Percentiles rank a stretch among this genome's conserved stretches.
Conservation (phyloP, 2,113 vertebrate genomes). For the Mastomys coucha region DNA sequence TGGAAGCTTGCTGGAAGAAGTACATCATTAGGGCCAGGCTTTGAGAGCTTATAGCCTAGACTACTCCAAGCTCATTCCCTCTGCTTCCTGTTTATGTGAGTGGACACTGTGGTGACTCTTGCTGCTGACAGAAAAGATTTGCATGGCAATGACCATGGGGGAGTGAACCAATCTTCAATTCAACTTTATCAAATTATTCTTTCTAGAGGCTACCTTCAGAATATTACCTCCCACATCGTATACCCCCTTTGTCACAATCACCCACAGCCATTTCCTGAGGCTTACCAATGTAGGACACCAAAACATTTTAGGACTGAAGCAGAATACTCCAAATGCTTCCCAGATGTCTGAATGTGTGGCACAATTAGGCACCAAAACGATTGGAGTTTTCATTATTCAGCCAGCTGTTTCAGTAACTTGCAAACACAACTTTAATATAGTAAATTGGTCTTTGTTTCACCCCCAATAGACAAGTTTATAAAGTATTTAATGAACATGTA, state of each 20-base stretch:
- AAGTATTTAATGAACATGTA: constrained; percentile 67
- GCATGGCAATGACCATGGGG: neutral
- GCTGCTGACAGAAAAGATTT: constrained; percentile 6
- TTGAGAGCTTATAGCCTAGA: neutral
- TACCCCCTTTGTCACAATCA: constrained; percentile 62
- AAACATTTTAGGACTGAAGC: constrained; percentile 56
- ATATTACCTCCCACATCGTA: constrained; percentile 70
- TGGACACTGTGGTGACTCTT: neutral
- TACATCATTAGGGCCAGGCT: neutral
- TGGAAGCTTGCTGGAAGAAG: neutral
- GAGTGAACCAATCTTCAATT: constrained; percentile 46
- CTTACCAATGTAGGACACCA: constrained; percentile 70
- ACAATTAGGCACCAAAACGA: constrained; percentile 69
- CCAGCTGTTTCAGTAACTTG: constrained; percentile 60
- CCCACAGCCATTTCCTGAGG: constrained; percentile 74
- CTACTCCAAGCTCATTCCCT: neutral
- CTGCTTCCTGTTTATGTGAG: neutral
- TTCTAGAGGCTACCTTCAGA: constrained; percentile 60
- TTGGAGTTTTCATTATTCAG: constrained; percentile 70
- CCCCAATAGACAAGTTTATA: constrained; percentile 34
- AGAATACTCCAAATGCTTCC: constrained; percentile 76
- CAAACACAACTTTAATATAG: constrained; percentile 62
- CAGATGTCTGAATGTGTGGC: constrained; percentile 79
- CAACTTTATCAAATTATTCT: neutral
- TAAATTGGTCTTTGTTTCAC: constrained; percentile 17